phyloP scores from a whole-genome alignment of 2,888 invertebrate genomes.

The Melangyna quadrimaculata region DNA sequence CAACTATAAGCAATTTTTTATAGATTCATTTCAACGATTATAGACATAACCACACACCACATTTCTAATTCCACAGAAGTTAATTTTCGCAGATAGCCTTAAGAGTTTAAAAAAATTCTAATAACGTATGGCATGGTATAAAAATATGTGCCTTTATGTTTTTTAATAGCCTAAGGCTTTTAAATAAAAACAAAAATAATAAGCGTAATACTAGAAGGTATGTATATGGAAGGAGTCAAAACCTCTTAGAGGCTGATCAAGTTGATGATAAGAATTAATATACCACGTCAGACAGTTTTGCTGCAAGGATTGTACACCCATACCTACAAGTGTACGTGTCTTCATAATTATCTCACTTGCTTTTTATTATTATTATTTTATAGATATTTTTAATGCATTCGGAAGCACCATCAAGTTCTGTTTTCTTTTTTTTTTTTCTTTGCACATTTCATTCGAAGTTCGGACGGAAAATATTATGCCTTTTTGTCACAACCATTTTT shows the following conservation, averaged over 20 bases:
- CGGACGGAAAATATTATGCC: background rate
- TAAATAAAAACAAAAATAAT: background rate
- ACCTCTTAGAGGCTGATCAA: slow-evolving; percentile 44
- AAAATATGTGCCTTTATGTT: background rate
- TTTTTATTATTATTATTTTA: slow-evolving; percentile 15
- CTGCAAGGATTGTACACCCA: too few species aligned
- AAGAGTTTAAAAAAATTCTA: background rate
- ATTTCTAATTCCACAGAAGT: background rate
- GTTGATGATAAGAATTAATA: slow-evolving; percentile 49
- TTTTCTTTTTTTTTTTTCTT: slow-evolving; percentile 25
- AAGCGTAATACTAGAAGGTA: slow-evolving; percentile 26
- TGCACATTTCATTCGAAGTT: slow-evolving; percentile 30
- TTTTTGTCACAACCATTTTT: slow-evolving; percentile 57
- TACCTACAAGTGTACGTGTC: slow-evolving; percentile 17
- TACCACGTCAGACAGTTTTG: background rate
- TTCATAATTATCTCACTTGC: slow-evolving; percentile 50
- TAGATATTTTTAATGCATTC: slow-evolving; percentile 22
- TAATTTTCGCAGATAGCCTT: background rate
- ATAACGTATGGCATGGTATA: background rate
- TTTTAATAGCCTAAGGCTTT: slow-evolving; percentile 1
- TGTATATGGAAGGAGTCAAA: background rate
- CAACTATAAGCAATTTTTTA: background rate
- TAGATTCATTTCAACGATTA: background rate
- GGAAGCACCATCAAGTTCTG: slow-evolving; percentile 39
- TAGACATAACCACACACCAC: background rate